Evolutionary conservation across 2,888 invertebrate species (phyloP), one percentile per base, ranked within the genome.

Genomic region (Ligdia adustata): DNA sequence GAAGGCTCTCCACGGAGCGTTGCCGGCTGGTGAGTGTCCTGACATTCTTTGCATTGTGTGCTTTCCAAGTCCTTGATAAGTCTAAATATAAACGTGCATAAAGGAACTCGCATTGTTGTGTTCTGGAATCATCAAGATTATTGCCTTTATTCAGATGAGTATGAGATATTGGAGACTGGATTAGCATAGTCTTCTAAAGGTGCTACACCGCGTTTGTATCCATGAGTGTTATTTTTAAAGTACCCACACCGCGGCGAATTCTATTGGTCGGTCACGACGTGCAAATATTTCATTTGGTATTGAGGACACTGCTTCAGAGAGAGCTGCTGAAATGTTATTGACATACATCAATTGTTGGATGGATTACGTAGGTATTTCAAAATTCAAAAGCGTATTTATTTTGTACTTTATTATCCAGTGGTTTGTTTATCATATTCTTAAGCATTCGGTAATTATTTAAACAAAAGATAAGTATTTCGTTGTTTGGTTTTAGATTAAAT

Each of bases 1-100:
- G 69, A 89, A 91, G 62, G 69, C 81, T 9, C 79, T 88, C 14
- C 79, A 78, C 48, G 78, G 77, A 61, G 77, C 79, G 53, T 62
- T 85, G 57, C 74, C 84, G 43, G 64, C 75, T 41, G 82, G 83
- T 83, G 47, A 79, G 79, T 70, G 53, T 41, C 49, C 52, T 40
- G 13, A 12, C 14, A 38, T 49, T 20, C 33, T 29, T n/a, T 35
- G 26, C 47, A 39, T 50, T 47, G 33, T 53, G 40, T 24, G 12
- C 37, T 38, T 13, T 37, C 18, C 12, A 14, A 27, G 39, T 33
- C 39, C 35, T 39, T 45, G 18, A 32, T 15, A 43, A 9, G 14
- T 11, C 27, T 37, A 42, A 42, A 32, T 32, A 42, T 42, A 32
- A 33, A 33, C 22, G 12, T 37, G 18, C 37, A 37, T 37, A 37